These are phyloP conservation scores for Pseudonaja textilis DNA, from an alignment of 2,113 vertebrate genomes.

Conservation along the genomic window DNA sequence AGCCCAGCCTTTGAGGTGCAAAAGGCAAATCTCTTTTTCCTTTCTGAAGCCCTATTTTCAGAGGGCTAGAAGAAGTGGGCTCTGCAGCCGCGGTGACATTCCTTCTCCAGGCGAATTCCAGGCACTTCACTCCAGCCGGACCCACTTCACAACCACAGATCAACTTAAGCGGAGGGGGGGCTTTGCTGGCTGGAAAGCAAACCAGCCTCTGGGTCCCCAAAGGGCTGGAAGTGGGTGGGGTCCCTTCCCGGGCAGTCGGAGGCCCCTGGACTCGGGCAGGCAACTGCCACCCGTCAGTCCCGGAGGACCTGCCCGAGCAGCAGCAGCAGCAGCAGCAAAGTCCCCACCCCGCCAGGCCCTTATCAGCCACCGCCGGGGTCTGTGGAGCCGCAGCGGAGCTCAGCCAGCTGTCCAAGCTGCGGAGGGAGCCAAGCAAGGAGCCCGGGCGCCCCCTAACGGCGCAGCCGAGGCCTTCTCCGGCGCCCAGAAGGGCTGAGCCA, in stretches of 20 bases:
- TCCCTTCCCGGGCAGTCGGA: not conserved
- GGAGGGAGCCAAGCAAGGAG: not conserved
- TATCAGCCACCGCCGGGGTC: not conserved
- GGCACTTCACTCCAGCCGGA: not conserved
- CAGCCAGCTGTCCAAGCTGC: not conserved
- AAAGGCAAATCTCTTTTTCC: fast-evolving
- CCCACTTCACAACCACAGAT: not conserved
- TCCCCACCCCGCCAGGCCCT: not conserved
- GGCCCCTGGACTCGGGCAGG: not conserved
- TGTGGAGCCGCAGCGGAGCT: not conserved
- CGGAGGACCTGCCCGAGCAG: not conserved
- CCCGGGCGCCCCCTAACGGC: not conserved
- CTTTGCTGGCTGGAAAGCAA: not conserved
- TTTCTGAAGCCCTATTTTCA: not conserved
- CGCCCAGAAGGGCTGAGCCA: no score
- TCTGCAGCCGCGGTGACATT: not conserved
- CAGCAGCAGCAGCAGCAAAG: not conserved
- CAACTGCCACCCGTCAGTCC: not conserved
- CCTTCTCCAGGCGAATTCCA: no score
- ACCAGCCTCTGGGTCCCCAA: not conserved
- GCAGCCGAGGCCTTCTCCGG: not conserved
- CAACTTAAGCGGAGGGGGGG: not conserved
- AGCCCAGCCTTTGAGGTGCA: not conserved
- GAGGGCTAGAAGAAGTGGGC: not conserved
- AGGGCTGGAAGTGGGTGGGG: not conserved